A percentile compares a stretch with the other conserved stretches of the same genome.
Conservation (phyloP, 2,113 vertebrate genomes). For the Lepisosteus oculatus region DNA sequence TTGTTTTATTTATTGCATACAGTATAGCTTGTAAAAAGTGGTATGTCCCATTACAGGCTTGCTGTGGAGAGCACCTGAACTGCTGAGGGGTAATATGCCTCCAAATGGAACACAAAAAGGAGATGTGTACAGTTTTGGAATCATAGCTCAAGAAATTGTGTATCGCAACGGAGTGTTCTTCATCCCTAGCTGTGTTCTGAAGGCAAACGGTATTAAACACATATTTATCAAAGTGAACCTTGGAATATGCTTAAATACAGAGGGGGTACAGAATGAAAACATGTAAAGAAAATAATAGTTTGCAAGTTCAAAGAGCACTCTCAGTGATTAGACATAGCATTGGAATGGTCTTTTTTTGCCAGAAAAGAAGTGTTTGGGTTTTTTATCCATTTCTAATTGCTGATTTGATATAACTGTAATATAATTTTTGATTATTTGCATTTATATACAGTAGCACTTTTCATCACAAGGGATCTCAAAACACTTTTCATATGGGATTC, state of each 20-base stretch:
- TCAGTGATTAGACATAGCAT: too few species aligned
- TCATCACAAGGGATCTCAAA: too few species aligned
- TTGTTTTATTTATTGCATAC: too few species aligned
- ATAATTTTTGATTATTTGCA: too few species aligned
- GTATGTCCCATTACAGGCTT: slow-evolving; percentile 21
- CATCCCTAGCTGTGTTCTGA: slow-evolving; percentile 31
- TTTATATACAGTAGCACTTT: too few species aligned
- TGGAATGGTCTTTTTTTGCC: too few species aligned
- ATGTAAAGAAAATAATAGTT: neutral
- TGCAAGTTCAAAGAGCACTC: too few species aligned
- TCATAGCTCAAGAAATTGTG: slow-evolving; percentile 44
- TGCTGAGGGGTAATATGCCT: slow-evolving; percentile 31
- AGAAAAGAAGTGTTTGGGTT: too few species aligned
- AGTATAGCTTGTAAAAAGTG: neutral
- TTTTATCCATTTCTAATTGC: too few species aligned
- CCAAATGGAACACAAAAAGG: slow-evolving; percentile 42
- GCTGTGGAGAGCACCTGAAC: slow-evolving; percentile 44
- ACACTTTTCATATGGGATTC: too few species aligned
- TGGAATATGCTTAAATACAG: too few species aligned
- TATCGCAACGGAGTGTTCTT: slow-evolving; percentile 38
- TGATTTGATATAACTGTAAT: too few species aligned
- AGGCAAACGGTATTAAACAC: slow-evolving; percentile 27
- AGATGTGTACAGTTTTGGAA: slow-evolving; percentile 45
- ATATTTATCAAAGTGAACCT: neutral
- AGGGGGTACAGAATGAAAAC: neutral